A percentile compares a stretch with the other conserved stretches of the same genome.
phyloP scores from a whole-genome alignment of 2,888 invertebrate genomes.

The Orthosia gracilis region DNA sequence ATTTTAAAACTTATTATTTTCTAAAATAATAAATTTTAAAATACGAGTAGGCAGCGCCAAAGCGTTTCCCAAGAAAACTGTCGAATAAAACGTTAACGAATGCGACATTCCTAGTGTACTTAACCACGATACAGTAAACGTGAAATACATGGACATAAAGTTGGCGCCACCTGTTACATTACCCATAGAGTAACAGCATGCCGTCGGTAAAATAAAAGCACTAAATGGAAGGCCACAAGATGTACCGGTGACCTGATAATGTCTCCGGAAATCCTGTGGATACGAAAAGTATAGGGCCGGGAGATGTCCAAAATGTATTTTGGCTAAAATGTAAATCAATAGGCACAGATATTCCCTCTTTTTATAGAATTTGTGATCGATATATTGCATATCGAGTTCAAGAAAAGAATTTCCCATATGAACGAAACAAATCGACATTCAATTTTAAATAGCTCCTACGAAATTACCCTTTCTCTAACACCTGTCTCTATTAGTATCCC shows the following conservation, averaged over 20 bases:
- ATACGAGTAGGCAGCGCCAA: neutral
- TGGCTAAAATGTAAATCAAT: neutral
- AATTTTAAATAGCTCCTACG: neutral
- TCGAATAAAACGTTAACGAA: constrained; percentile 30
- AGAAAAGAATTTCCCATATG: neutral
- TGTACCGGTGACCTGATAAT: too few species aligned
- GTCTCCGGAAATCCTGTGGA: neutral
- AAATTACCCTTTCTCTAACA: neutral
- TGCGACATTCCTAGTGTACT: constrained; percentile 6
- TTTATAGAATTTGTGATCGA: neutral
- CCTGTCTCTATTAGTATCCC: neutral
- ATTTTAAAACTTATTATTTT: too few species aligned
- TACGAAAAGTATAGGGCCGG: neutral
- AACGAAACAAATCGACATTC: too few species aligned
- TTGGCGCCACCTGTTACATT: constrained; percentile 34
- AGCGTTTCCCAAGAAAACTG: constrained; percentile 6
- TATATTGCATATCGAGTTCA: neutral
- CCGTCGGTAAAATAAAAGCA: neutral
- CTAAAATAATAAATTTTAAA: too few species aligned
- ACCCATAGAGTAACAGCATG: constrained; percentile 13
- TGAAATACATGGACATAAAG: constrained; percentile 13
- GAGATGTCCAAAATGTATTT: neutral
- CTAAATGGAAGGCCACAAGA: neutral
- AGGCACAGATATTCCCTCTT: neutral
- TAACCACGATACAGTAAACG: constrained; percentile 23